Percentiles rank a stretch among this genome's conserved stretches.
phyloP scores from a whole-genome alignment of 2,797 vertebrate species.

The Sebastes cheni region DNA sequence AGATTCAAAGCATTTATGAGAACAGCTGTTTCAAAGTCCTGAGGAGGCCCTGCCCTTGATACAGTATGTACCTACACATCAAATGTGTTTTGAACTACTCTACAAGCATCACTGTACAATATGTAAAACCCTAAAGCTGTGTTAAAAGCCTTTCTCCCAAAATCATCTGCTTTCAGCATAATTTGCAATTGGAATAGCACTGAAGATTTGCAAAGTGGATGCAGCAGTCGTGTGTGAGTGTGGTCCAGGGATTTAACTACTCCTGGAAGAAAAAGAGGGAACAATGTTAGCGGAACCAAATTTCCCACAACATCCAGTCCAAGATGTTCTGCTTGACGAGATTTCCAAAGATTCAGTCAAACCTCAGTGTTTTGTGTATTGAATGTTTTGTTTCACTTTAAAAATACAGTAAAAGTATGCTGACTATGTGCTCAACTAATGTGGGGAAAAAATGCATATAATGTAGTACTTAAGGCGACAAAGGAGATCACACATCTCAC shows the following conservation, averaged over 20 bases:
- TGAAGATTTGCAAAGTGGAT: constrained; percentile 43
- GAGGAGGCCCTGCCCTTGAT: background rate
- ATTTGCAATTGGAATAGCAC: constrained; percentile 30
- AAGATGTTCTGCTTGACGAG: constrained; percentile 12
- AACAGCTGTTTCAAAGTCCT: background rate
- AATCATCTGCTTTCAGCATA: constrained; percentile 24
- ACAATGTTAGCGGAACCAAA: constrained; percentile 22
- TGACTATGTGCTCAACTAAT: background rate
- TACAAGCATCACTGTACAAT: background rate
- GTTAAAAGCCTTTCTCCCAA: constrained; percentile 12
- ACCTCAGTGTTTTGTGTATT: background rate
- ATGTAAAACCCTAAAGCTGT: background rate
- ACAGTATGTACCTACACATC: background rate
- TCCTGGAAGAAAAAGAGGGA: constrained; percentile 17
- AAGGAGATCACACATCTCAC: background rate
- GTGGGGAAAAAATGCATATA: background rate
- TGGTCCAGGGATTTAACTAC: constrained; percentile 31
- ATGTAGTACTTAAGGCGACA: background rate
- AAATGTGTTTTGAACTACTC: background rate
- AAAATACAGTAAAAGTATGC: background rate
- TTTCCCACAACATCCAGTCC: constrained; percentile 7
- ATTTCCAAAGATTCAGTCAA: constrained; percentile 1
- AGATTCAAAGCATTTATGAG: background rate
- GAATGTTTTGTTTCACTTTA: background rate
- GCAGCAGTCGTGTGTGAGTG: background rate